phyloP scores from a whole-genome alignment of 2,113 vertebrate genomes.

The Puffinus mauretanicus region DNA sequence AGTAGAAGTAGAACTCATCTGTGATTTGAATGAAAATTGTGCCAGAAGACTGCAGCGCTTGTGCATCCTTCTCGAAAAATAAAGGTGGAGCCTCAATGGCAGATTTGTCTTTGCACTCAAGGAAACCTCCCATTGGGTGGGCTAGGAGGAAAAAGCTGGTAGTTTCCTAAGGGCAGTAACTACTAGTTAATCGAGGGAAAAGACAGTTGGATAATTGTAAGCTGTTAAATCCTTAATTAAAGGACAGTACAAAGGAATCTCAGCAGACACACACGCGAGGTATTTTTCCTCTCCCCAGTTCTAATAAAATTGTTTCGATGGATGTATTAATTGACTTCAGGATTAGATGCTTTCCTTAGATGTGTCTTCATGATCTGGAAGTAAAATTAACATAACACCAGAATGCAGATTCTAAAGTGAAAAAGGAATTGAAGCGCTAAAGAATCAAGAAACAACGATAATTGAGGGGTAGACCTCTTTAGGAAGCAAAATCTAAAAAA shows the following conservation, averaged over 20 bases:
- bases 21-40: slow-evolving; percentile 31
- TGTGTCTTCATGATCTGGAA: slow-evolving; percentile 17
- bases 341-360: slow-evolving; percentile 49
- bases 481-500: neutral
- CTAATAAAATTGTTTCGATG: slow-evolving; percentile 64
- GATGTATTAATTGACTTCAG: slow-evolving; percentile 66
- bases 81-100: neutral
- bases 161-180: slow-evolving; percentile 21
- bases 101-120: slow-evolving; percentile 25
- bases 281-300: slow-evolving; percentile 25
- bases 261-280: neutral
- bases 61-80: neutral
- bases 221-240: slow-evolving; percentile 69
- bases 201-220: slow-evolving; percentile 34
- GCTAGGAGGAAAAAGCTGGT: neutral
- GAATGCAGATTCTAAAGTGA: neutral
- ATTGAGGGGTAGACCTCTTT: neutral
- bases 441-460: neutral
- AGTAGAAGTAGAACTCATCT: neutral
- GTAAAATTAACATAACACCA: neutral
- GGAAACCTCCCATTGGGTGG: neutral
- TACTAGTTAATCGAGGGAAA: slow-evolving; percentile 58
- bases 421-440: neutral
- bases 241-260: slow-evolving; percentile 41
- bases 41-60: neutral